Conservation (phyloP, 2,113 vertebrate genomes). For the Epinephelus fuscoguttatus region DNA sequence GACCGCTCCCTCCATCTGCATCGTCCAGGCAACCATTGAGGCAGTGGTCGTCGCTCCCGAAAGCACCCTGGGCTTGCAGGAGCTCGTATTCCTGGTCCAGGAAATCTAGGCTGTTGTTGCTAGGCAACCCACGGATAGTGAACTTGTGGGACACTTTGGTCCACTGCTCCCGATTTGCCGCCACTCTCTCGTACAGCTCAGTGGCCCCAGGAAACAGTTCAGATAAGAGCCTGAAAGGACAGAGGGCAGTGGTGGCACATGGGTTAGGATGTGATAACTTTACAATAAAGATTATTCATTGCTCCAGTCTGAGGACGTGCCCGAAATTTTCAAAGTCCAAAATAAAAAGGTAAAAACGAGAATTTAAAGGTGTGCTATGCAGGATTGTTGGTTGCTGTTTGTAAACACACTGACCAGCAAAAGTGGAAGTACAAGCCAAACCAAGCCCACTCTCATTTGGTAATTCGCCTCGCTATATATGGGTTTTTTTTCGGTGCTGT, state of each 20-base stretch:
- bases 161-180: conserved; percentile 97
- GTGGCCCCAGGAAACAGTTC: conserved; percentile 91
- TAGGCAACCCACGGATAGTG: conserved; percentile 95
- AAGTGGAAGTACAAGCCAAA: too few relatives aligned
- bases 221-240: conserved; percentile 89
- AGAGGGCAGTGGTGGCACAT: not conserved
- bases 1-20: conserved; percentile 67
- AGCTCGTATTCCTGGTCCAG: conserved; percentile 96
- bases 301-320: not conserved
- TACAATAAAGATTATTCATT: not conserved
- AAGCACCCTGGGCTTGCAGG: conserved; percentile 85
- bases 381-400: too few relatives aligned
- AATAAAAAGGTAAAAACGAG: not conserved
- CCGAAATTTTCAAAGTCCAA: not conserved
- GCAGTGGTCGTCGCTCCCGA: conserved; percentile 84
- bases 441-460: too few relatives aligned
- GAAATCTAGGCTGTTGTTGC: conserved; percentile 98
- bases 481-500: too few relatives aligned
- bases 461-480: too few relatives aligned
- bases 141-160: conserved; percentile 97
- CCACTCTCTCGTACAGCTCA: conserved; percentile 93
- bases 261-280: not conserved
- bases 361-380: too few relatives aligned
- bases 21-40: conserved; percentile 92
- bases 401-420: too few relatives aligned